Evolutionary conservation across 2,888 invertebrate genomes (phyloP), one percentile per base, ranked within the genome.

Genomic region (Rhaphigaster nebulosa): DNA sequence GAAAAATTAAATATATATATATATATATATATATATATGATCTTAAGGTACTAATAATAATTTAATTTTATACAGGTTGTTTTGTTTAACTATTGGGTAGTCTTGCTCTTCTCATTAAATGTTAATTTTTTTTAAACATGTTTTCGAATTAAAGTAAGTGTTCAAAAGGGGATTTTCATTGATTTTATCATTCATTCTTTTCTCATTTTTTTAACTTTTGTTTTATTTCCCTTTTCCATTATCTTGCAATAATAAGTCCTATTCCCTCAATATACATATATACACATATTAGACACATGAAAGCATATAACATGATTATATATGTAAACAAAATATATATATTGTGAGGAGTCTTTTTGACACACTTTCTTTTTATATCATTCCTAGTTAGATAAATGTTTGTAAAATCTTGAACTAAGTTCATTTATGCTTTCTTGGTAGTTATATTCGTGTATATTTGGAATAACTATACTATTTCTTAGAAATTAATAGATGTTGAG

Each of bases 361-460:
- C 84, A n/a, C 26, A 45, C 50, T 84, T 84, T 84, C 84, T 84
- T 84, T 80, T 26, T 45, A 84, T 84, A 84, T 84, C 84, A 84
- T 84, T 84, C 84, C 84, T 84, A 84, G 84, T 84, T 45, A 84
- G 84, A 41, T 84, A n/a, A 45, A 84, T 84, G 84, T 84, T 84
- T 84, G 45, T 84, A 45, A 26, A 84, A 84, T 84, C 45, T 84
- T 45, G 26, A 84, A 84, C 84, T 84, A 84, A n/a, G 45, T 84
- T 84, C 20, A 45, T 84, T 84, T 84, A 84, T 50, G 84, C 84
- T 84, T 84, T 84, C 84, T 45, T 84, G 84, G 84, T 84, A 84
- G 84, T 50, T 45, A 45, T 38, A 84, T 50, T 84, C 38, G 84
- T 84, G 45, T 84, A 84, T 84, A 84, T 84, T 84, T 45, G 84